Evolutionary conservation across 2,888 invertebrate species (phyloP).

Genomic region (Drosophila anomelani): DNA sequence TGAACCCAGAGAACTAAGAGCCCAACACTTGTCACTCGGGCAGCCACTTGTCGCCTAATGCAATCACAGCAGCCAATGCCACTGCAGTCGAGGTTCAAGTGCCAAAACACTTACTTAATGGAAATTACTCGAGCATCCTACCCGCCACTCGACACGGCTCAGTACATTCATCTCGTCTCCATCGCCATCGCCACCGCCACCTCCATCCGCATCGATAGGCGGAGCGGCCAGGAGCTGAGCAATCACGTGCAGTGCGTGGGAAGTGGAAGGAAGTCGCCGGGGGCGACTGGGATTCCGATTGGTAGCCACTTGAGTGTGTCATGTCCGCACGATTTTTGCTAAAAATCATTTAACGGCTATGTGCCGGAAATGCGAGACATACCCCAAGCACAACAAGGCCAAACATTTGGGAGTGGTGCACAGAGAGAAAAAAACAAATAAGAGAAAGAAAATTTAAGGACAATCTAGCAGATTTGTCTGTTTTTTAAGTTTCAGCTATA

Average conservation of each 20-base stretch:
- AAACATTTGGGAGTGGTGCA: slow-evolving; percentile 36
- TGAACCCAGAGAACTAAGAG: slow-evolving; percentile 2
- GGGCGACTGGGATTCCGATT: slow-evolving; percentile 16
- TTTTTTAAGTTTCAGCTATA: background rate
- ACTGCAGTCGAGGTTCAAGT: slow-evolving; percentile 67
- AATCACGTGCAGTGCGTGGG: slow-evolving; percentile 62
- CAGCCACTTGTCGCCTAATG: slow-evolving; percentile 56
- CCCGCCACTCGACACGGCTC: slow-evolving; percentile 56
- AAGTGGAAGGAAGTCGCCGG: slow-evolving; percentile 2
- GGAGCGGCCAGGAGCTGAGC: slow-evolving; percentile 58
- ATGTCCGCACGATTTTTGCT: slow-evolving; percentile 79
- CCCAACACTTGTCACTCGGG: slow-evolving; percentile 11
- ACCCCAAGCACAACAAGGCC: slow-evolving; percentile 30
- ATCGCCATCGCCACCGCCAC: slow-evolving; percentile 1
- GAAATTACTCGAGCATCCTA: slow-evolving; percentile 72
- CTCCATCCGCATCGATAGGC: slow-evolving; percentile 53
- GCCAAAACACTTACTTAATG: slow-evolving; percentile 78
- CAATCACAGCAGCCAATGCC: slow-evolving; percentile 70
- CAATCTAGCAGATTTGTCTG: too few relatives aligned
- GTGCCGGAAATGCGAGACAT: slow-evolving; percentile 69
- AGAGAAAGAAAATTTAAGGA: background rate
- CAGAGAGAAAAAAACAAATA: slow-evolving; percentile 6
- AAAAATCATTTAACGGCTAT: slow-evolving; percentile 78
- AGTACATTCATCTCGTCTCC: slow-evolving; percentile 40
- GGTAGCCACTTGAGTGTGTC: slow-evolving; percentile 76